phyloP scores from a whole-genome alignment of 2,113 vertebrate species.

The Microcebus ravelobensis region DNA sequence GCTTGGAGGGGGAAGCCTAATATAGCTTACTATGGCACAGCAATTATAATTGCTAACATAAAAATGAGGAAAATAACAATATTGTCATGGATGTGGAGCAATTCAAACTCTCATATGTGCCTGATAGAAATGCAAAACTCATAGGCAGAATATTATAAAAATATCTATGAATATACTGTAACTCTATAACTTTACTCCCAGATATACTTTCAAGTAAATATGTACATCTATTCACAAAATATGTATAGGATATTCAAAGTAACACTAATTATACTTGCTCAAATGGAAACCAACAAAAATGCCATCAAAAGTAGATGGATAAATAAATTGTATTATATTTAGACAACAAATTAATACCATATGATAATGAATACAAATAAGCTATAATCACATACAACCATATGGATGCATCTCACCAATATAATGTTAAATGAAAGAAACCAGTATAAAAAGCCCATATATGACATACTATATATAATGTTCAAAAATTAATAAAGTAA shows the following conservation, averaged over 20 bases:
- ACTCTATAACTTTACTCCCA: neutral
- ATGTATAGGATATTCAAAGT: neutral
- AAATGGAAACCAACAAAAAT: neutral
- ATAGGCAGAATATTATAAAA: neutral
- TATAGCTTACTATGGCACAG: neutral
- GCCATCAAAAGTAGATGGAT: too few relatives aligned
- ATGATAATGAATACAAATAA: neutral
- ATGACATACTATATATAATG: neutral
- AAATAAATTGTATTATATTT: too few relatives aligned
- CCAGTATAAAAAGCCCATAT: neutral
- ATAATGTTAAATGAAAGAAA: neutral
- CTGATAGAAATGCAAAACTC: neutral
- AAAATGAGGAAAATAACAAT: neutral
- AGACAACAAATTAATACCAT: neutral
- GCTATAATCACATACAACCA: neutral
- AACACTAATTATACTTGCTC: neutral
- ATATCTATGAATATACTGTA: neutral
- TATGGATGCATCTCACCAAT: neutral
- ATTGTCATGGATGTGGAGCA: neutral
- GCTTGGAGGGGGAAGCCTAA: rapidly evolving
- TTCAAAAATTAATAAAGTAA: neutral
- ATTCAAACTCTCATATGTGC: neutral
- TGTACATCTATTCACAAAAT: too few relatives aligned
- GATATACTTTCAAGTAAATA: neutral
- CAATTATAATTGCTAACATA: neutral